Percentiles rank a stretch among this genome's conserved stretches.
Evolutionary conservation across 2,888 invertebrate genomes (phyloP).

Genomic region (Cantharis flavilabris): DNA sequence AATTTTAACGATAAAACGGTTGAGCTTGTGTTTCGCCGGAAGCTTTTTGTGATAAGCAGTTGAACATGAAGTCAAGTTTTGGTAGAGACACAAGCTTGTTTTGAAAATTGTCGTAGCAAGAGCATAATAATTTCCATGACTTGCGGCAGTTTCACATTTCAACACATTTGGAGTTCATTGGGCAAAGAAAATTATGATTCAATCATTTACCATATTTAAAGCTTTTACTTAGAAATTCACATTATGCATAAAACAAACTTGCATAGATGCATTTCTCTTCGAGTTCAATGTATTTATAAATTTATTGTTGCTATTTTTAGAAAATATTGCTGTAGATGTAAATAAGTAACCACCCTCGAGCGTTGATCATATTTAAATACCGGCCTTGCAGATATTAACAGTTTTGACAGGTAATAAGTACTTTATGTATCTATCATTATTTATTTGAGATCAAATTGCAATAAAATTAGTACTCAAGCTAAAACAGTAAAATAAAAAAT

Average conservation of each 20-base stretch:
- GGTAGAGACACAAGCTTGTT: not conserved
- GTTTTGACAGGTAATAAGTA: constrained; percentile 47
- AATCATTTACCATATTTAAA: not conserved
- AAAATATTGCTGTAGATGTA: constrained; percentile 13
- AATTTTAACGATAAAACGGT: not conserved
- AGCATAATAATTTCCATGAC: not conserved
- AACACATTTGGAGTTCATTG: not conserved
- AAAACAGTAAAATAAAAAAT: constrained; percentile 6
- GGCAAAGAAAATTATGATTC: not conserved
- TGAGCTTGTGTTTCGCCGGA: not conserved
- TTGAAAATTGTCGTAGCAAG: not conserved
- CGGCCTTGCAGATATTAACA: constrained; percentile 45
- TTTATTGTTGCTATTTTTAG: constrained; percentile 16
- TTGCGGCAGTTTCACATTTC: not conserved
- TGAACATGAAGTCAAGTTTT: not conserved
- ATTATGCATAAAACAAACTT: not conserved
- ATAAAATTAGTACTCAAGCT: constrained; percentile 28
- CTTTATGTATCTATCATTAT: constrained; percentile 43
- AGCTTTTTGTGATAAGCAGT: not conserved
- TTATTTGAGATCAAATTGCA: constrained; percentile 46
- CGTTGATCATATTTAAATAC: constrained; percentile 33
- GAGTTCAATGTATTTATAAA: constrained; percentile 13
- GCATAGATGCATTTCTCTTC: not conserved
- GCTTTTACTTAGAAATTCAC: not conserved
- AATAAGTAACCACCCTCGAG: constrained; percentile 36